Conservation (phyloP, 2,797 vertebrate species). For the Rhinatrema bivittatum region DNA sequence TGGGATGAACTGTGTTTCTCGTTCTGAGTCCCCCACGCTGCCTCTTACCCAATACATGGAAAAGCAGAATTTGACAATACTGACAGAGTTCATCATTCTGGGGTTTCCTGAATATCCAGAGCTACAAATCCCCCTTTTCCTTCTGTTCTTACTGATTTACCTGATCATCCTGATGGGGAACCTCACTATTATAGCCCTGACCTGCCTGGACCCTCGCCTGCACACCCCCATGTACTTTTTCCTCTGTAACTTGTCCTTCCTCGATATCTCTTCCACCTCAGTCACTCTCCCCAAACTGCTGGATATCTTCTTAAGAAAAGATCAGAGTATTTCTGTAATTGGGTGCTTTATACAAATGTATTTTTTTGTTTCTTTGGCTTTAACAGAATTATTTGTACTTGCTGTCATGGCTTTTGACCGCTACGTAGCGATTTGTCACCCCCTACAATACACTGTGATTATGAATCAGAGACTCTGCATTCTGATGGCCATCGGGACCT, state of each 20-base stretch:
- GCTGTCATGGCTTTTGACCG: slow-evolving; percentile 19
- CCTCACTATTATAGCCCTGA: too few relatives aligned
- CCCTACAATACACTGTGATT: slow-evolving; percentile 7
- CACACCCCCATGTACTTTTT: slow-evolving; percentile 22
- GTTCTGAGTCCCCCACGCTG: too few relatives aligned
- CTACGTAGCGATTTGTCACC: slow-evolving; percentile 18
- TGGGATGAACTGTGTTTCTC: too few relatives aligned
- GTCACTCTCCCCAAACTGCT: slow-evolving; percentile 14
- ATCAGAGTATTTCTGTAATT: slow-evolving; percentile 14
- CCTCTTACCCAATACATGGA: too few relatives aligned
- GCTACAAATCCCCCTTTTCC: too few relatives aligned
- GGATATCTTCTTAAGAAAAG: neutral
- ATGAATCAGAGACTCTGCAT: slow-evolving; percentile 8
- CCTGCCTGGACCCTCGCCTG: too few relatives aligned
- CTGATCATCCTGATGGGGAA: too few relatives aligned
- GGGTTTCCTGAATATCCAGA: too few relatives aligned
- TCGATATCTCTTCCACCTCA: slow-evolving; percentile 5
- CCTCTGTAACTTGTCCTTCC: slow-evolving; percentile 10
- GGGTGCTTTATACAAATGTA: slow-evolving; percentile 15
- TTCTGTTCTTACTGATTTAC: too few relatives aligned
- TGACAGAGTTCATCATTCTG: too few relatives aligned
- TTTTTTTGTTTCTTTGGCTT: slow-evolving; percentile 21
- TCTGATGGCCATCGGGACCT: neutral
- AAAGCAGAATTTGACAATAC: too few relatives aligned
- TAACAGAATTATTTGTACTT: slow-evolving; percentile 18